Evolutionary conservation across 2,797 vertebrate species (phyloP).

Genomic region (Myripristis jacobus): DNA sequence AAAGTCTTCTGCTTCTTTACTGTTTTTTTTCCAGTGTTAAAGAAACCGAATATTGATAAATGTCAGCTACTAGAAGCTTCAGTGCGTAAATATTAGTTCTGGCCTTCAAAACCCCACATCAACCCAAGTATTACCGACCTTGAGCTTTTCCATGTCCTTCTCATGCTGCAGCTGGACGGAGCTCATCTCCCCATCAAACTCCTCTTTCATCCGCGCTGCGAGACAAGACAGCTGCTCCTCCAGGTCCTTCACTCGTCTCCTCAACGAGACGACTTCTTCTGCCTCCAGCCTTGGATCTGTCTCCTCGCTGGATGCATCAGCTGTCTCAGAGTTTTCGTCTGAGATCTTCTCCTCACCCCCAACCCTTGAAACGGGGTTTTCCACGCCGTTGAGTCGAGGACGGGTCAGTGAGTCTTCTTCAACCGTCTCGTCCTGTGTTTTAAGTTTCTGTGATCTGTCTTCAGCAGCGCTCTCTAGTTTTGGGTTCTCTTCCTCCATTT

Average conservation of each 20-base stretch:
- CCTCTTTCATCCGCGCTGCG: constrained; percentile 51
- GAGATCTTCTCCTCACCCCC: constrained; percentile 14
- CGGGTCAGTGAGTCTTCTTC: neutral
- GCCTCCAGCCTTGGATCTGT: neutral
- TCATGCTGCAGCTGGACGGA: constrained; percentile 64
- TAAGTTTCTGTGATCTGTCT: constrained; percentile 1
- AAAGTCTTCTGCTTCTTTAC: too few species aligned
- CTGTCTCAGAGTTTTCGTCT: constrained; percentile 9
- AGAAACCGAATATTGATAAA: too few species aligned
- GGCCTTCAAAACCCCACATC: too few species aligned
- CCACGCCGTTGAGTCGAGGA: constrained; percentile 2
- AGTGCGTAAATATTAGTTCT: neutral
- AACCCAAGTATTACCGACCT: constrained; percentile 57
- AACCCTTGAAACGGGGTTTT: neutral
- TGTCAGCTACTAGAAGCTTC: too few species aligned
- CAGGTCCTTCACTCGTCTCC: constrained; percentile 64
- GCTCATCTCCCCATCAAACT: constrained; percentile 48
- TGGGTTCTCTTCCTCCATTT: constrained; percentile 1
- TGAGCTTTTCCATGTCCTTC: constrained; percentile 74
- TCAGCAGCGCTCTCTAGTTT: neutral
- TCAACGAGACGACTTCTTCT: constrained; percentile 37
- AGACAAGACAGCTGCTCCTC: constrained; percentile 66
- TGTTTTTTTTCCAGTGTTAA: too few species aligned
- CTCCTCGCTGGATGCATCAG: neutral
- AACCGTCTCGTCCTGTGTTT: constrained; percentile 25